Evolutionary conservation across 2,113 vertebrate species (phyloP).

Genomic region (Dromiciops gliroides): DNA sequence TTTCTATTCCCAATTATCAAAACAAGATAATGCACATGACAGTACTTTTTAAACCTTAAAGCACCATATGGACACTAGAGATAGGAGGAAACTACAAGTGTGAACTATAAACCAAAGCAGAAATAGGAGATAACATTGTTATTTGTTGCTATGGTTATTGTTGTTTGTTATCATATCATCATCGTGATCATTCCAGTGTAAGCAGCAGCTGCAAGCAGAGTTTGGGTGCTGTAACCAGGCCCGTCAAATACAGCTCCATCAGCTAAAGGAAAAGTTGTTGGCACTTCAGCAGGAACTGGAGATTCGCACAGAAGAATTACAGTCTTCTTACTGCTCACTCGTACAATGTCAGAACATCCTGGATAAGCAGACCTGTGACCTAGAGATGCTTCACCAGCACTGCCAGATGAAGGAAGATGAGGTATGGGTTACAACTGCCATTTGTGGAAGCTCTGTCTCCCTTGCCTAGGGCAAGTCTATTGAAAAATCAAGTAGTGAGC

Average conservation of each 20-base stretch:
- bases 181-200: constrained; percentile 40
- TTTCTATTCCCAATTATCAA: background rate
- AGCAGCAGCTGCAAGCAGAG: constrained; percentile 19
- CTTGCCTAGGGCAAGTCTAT: background rate
- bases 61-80: background rate
- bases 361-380: constrained; percentile 77
- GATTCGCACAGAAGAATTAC: constrained; percentile 68
- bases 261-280: constrained; percentile 71
- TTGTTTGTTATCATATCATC: background rate
- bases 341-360: constrained; percentile 74
- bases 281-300: constrained; percentile 81
- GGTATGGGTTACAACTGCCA: constrained; percentile 72
- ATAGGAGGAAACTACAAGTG: background rate
- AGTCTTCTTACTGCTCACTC: constrained; percentile 78
- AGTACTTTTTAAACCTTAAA: background rate
- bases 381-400: constrained; percentile 79
- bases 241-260: constrained; percentile 77
- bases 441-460: background rate
- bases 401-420: constrained; percentile 80
- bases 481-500: background rate
- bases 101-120: background rate
- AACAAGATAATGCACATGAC: background rate
- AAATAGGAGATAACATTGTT: background rate
- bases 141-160: background rate
- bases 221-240: constrained; percentile 54